Conservation (phyloP, 1,140 invertebrate genomes). For the Sinonovacula constricta region DNA sequence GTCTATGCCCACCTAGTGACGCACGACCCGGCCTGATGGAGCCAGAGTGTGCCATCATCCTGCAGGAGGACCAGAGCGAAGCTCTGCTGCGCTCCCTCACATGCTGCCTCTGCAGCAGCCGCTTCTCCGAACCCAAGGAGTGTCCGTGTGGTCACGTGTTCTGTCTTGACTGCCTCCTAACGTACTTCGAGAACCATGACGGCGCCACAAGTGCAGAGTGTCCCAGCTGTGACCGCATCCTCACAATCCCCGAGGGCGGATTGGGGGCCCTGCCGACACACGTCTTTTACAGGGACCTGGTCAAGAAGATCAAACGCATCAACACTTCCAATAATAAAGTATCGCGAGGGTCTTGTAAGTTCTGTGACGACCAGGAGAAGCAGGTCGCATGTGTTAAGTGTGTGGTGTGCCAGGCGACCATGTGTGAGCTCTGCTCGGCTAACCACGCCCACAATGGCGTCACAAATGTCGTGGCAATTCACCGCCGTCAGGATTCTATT, state of each 20-base stretch:
- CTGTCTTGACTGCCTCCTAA: slow-evolving; percentile 13
- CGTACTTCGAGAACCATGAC: background rate
- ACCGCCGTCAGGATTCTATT: slow-evolving; percentile 40
- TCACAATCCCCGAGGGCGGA: background rate
- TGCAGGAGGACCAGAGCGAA: too few relatives aligned
- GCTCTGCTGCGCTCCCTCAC: too few relatives aligned
- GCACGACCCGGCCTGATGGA: too few relatives aligned
- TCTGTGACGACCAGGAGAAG: slow-evolving; percentile 41
- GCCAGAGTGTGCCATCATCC: too few relatives aligned
- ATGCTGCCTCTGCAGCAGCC: slow-evolving; percentile 35
- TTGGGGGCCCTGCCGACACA: slow-evolving; percentile 2
- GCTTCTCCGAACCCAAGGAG: slow-evolving; percentile 23
- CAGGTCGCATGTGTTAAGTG: slow-evolving; percentile 29
- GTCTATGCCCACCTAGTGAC: too few relatives aligned
- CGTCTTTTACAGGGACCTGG: slow-evolving; percentile 33
- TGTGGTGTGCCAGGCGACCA: slow-evolving; percentile 17
- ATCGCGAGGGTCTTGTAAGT: slow-evolving; percentile 41
- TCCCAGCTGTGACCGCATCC: slow-evolving; percentile 3
- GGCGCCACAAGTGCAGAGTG: background rate
- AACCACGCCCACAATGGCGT: slow-evolving; percentile 44
- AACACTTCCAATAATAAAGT: slow-evolving; percentile 13
- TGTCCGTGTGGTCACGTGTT: slow-evolving; percentile 42
- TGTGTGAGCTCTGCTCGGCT: slow-evolving; percentile 37
- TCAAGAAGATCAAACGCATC: background rate
- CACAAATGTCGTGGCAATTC: slow-evolving; percentile 34